Evolutionary conservation across 2,113 vertebrate genomes (phyloP), one percentile per base, ranked within the genome.

Genomic region (Agelaius tricolor): DNA sequence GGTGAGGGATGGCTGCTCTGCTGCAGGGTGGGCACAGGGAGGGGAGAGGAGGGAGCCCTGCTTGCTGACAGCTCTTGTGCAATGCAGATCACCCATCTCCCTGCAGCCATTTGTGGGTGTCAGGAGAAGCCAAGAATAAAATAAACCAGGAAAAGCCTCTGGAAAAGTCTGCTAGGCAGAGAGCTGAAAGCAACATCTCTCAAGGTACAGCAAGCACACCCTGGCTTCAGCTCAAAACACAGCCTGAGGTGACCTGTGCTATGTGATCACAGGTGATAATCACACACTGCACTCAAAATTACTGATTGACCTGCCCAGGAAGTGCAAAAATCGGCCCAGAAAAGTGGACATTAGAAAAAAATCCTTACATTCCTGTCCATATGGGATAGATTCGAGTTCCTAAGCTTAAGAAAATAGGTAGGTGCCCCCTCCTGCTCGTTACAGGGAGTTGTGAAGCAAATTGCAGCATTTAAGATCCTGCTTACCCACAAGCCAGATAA

Each of bases 81-180:
- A 68, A 58, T 1, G 2, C 77, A 81, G 31, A 49, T 5, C 72
- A 16, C n/a, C 68, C 41, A 23, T 49, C 77, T 28, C 59, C 33
- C 84, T 78, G 87, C 37, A 78, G 57, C 13, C 84, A 22, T 11
- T 75, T 28, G 69, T 75, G 74, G 87, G 66, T 72, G 90, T 84
- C 84, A 72, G 81, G 19, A 89, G 81, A 61, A 84, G 62, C 77
- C 47, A 68, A 89, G 84, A 95, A 93, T 72, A 95, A 93, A 67
- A 93, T 61, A 95, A 93, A 68, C 18, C 24, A 84, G 90, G 90
- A 91, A 93, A 91, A 87, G 69, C 87, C 90, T 82, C 66, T 33
- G 21, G 87, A 89, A 93, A 82, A 19, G 58, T 47, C 71, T 91
- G 81, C 69, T 59, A 12, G 62, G 63, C 71, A 78, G 3, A 1